Base-by-base conservation (phyloP, 2,888 invertebrate species). In the Diarsia dahlii region DNA sequence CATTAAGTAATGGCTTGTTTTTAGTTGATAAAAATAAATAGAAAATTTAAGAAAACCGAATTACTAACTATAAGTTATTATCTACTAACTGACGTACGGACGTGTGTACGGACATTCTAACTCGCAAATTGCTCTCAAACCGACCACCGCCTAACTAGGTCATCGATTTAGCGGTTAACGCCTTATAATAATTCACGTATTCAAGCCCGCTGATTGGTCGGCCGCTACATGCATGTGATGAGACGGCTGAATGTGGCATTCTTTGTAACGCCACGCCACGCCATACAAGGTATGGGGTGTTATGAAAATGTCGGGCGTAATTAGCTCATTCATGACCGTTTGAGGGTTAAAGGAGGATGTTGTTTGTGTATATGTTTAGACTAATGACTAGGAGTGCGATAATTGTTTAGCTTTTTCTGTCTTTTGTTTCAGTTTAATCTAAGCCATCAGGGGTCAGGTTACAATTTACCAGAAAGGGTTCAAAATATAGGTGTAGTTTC, bases 81-180 rank as follows among this genome's bases (percentile, higher is more conserved):
- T n/a, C n/a, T n/a, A n/a, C n/a, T n/a, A n/a, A n/a, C n/a, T n/a
- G n/a, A n/a, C n/a, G n/a, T n/a, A n/a, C n/a, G n/a, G n/a, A n/a
- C n/a, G n/a, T n/a, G n/a, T n/a, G n/a, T n/a, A n/a, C 28, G 39
- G 39, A 39, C 39, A 39, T 39, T 39, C 8, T 39, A 6, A 39
- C 39, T 28, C 75, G 71, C 72, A 71, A 69, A 73, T 65, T 81
- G 84, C 86, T 85, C 0, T 0, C 71, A 81, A 13, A 46, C 2
- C 2, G 20, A 74, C 71, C 78, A 77, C 50, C 46, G 68, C 86
- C 76, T 74, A 90, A 87, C 75, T 88, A 88, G 90, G 91, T 84
- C 90, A 92, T 93, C 90, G 91, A 92, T 90, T 90, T 89, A 87
- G 87, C 85, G 88, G 90, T 91, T 91, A 91, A 87, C 89, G 90